Evolutionary conservation across 2,113 vertebrate species (phyloP).

Genomic region (Pachyramphus minor): DNA sequence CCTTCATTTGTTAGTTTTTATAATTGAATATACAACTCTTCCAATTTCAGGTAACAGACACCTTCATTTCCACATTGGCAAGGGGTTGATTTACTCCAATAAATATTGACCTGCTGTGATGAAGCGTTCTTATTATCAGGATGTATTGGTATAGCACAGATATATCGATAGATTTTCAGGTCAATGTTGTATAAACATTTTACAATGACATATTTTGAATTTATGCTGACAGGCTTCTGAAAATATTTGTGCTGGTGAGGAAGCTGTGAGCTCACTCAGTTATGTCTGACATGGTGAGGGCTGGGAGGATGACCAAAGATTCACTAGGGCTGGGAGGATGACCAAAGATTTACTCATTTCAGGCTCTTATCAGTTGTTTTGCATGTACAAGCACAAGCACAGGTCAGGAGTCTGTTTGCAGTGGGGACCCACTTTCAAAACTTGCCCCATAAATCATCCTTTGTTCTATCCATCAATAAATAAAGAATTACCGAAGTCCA

Average conservation of each 20-base stretch:
- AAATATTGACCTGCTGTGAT: slow-evolving; percentile 56
- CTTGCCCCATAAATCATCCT: background rate
- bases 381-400: background rate
- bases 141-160: slow-evolving; percentile 37
- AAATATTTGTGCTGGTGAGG: slow-evolving; percentile 2
- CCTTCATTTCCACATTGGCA: slow-evolving; percentile 30
- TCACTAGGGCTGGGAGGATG: background rate
- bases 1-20: slow-evolving; percentile 24
- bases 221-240: background rate
- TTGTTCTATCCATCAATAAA: background rate
- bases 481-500: background rate
- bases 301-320: background rate
- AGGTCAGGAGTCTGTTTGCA: slow-evolving; percentile 27
- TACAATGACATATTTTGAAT: slow-evolving; percentile 49
- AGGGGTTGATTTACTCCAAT: slow-evolving; percentile 57
- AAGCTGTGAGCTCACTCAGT: background rate
- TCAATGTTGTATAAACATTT: slow-evolving; percentile 50
- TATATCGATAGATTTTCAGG: slow-evolving; percentile 29
- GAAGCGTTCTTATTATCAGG: slow-evolving; percentile 56
- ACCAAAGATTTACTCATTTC: background rate
- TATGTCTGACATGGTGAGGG: slow-evolving; percentile 1
- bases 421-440: background rate
- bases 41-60: slow-evolving; percentile 12
- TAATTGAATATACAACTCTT: slow-evolving; percentile 39
- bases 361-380: slow-evolving; percentile 24